These are phyloP conservation scores for Tamandua tetradactyla DNA, from an alignment of 2,797 vertebrate genomes.

Conservation along the genomic window DNA sequence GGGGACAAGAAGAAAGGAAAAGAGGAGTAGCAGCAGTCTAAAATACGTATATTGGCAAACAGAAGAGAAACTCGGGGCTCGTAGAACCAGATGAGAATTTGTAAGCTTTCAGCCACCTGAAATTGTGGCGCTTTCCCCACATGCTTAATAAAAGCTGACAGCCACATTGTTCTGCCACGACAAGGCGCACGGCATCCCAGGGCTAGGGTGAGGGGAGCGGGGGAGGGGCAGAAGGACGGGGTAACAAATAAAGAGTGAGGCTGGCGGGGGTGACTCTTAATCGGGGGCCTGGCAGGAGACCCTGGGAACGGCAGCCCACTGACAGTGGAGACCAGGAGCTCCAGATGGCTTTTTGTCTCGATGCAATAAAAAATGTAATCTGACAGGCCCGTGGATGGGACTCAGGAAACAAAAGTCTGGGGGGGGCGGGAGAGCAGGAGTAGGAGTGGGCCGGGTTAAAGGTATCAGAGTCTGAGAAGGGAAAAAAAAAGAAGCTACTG, in stretches of 20 bases:
- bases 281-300: slow-evolving; percentile 71
- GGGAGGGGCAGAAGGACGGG: rapidly evolving
- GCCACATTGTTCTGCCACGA: slow-evolving; percentile 63
- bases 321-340: slow-evolving; percentile 73
- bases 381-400: slow-evolving; percentile 82
- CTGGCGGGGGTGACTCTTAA: slow-evolving; percentile 38
- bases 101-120: slow-evolving; percentile 65
- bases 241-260: slow-evolving; percentile 26
- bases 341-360: slow-evolving; percentile 85
- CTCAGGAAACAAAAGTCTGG: slow-evolving; percentile 66
- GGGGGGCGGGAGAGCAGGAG: rapidly evolving
- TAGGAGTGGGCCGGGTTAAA: slow-evolving; percentile 65
- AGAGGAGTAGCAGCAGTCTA: slow-evolving; percentile 26
- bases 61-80: not conserved
- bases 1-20: not conserved
- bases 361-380: slow-evolving; percentile 83
- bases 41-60: slow-evolving; percentile 11
- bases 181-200: slow-evolving; percentile 19
- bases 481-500: slow-evolving; percentile 28
- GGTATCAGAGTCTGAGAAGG: slow-evolving; percentile 73
- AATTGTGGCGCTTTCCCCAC: not conserved
- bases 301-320: slow-evolving; percentile 63
- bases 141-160: slow-evolving; percentile 64
- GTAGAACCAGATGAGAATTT: slow-evolving; percentile 6
- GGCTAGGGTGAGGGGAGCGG: not conserved